Conservation (phyloP, 1,140 invertebrate species). For the Pseudomyrmex sp. region DNA sequence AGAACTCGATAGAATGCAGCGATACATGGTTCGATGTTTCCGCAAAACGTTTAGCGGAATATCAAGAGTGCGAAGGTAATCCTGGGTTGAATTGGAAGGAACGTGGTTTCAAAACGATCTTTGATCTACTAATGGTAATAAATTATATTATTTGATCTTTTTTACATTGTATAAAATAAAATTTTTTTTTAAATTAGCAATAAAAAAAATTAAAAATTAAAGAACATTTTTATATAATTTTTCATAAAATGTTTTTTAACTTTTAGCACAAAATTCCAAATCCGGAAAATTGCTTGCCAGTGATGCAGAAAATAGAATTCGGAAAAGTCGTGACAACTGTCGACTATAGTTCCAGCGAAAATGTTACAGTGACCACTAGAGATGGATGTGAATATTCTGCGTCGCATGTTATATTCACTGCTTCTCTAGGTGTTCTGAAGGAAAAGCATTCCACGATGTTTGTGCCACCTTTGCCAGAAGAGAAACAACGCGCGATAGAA, state of each 20-base stretch:
- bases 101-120: slow-evolving; percentile 86
- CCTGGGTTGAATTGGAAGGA: slow-evolving; percentile 87
- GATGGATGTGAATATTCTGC: slow-evolving; percentile 78
- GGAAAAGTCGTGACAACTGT: slow-evolving; percentile 78
- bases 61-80: slow-evolving; percentile 87
- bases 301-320: slow-evolving; percentile 78
- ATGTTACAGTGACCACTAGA: slow-evolving; percentile 75
- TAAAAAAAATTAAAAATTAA: slow-evolving; percentile 14
- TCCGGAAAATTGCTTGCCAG: slow-evolving; percentile 65
- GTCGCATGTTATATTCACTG: slow-evolving; percentile 84
- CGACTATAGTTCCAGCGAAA: slow-evolving; percentile 73
- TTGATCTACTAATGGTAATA: slow-evolving; percentile 87
- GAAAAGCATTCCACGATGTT: slow-evolving; percentile 80
- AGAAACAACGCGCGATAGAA: slow-evolving; percentile 75
- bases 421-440: slow-evolving; percentile 85
- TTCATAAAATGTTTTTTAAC: slow-evolving; percentile 2
- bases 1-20: slow-evolving; percentile 86
- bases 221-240: slow-evolving; percentile 22
- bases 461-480: slow-evolving; percentile 77
- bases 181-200: slow-evolving; percentile 8
- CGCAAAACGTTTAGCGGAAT: slow-evolving; percentile 84
- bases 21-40: slow-evolving; percentile 88
- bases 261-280: slow-evolving; percentile 77
- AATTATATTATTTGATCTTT: slow-evolving; percentile 8
- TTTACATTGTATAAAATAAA: background rate